A percentile compares a stretch with the other conserved stretches of the same genome.
These are phyloP conservation scores for Protodeltote pygarga DNA, from an alignment of 2,888 invertebrate species.

Conservation along the genomic window DNA sequence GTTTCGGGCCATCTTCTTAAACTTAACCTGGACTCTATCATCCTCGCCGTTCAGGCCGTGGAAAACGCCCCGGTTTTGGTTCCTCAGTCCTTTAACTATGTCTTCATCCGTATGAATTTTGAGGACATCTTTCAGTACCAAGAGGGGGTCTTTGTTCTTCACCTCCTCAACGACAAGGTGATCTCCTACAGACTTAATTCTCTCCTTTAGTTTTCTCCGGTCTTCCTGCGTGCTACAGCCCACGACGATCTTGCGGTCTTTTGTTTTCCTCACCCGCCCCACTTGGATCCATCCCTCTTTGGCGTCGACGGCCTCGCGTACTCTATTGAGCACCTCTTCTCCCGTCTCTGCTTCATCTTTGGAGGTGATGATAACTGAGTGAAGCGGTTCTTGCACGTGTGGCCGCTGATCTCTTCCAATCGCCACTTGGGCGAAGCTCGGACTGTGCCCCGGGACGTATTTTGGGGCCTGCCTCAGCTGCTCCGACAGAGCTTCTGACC, in stretches of 20 bases:
- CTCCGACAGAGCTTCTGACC: too few species aligned
- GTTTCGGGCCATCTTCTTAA: background rate
- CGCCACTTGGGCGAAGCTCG: too few species aligned
- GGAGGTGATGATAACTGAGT: too few species aligned
- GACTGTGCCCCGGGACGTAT: too few species aligned
- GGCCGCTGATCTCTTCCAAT: too few species aligned
- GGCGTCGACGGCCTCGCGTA: slow-evolving; percentile 9
- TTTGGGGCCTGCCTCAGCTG: too few species aligned
- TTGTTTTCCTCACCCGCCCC: slow-evolving; percentile 15
- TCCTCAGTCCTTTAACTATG: background rate
- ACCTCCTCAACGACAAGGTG: slow-evolving; percentile 18
- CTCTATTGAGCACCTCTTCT: slow-evolving; percentile 5
- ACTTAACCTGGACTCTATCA: background rate
- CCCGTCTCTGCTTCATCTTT: slow-evolving; percentile 14
- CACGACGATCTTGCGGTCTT: slow-evolving; percentile 15
- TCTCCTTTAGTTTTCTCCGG: slow-evolving; percentile 8
- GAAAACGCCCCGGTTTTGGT: background rate
- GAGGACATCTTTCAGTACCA: slow-evolving; percentile 19
- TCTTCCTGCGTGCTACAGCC: slow-evolving; percentile 6
- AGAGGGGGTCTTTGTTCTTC: slow-evolving; percentile 28
- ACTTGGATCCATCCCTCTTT: slow-evolving; percentile 11
- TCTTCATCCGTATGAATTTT: background rate
- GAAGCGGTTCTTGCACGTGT: background rate
- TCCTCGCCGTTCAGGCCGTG: background rate
- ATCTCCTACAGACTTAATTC: background rate